Evolutionary conservation across 2,888 invertebrate species (phyloP), one percentile per base, ranked within the genome.

Genomic region (Lacanobia oleracea): DNA sequence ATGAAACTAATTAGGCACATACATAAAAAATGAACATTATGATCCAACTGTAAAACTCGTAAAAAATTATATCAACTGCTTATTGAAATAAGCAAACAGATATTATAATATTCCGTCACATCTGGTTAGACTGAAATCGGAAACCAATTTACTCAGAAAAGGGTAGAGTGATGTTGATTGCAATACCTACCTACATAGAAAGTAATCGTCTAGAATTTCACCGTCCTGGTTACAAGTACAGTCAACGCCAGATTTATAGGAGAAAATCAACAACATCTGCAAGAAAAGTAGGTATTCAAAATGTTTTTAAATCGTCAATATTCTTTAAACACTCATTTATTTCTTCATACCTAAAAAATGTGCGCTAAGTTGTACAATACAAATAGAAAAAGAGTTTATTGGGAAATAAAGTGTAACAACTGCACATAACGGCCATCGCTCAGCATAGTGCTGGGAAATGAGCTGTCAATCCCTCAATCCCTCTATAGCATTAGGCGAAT

Each of bases 81-180:
- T 50, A 53, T 48, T 12, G 18, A 23, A 62, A 62, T 67, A 62
- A 48, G 7, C 18, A 48, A 48, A 48, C 5, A 33, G 5, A 67
- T 37, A 63, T 63, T 54, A 23, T 40, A 54, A 56, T 48, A 74
- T 66, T 57, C 43, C 16, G 75, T 37, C 60, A 1, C 69, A 79
- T 69, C 60, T 77, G 80, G 54, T 69, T 43, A 40, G 12, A 37
- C 27, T 45, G 63, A 56, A 64, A 80, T 45, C 14, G 23, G 37
- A 81, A n/a, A 57, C 65, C 62, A 71, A 76, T 76, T 76, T 62
- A 53, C 64, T 75, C 33, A 57, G 43, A 70, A 79, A 79, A 60
- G 23, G 50, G 33, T 18, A 50, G 7, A 7, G 5, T 53, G 37
- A 70, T 57, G 59, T 54, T 63, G 50, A 71, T 71, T 59, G 53